Evolutionary conservation across 2,113 vertebrate genomes (phyloP), one percentile per base, ranked within the genome.

Genomic region (Grantiella picta): DNA sequence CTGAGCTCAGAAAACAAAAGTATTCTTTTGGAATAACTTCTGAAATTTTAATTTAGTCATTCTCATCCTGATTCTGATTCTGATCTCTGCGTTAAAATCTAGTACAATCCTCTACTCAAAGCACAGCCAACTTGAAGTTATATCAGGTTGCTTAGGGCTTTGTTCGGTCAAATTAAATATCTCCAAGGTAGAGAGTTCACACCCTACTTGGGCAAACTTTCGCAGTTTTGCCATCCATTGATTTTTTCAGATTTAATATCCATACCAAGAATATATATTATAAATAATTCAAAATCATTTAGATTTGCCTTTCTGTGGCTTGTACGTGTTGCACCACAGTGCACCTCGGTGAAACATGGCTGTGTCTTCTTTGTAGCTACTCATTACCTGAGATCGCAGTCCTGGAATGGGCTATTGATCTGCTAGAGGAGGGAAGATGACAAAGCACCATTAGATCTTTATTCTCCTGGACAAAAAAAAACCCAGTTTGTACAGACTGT

Each of bases 401-500:
- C 45, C n/a, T 70, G 35, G 18, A 70, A 19, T 13, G 52, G 16
- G 59, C 27, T 22, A 70, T 42, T 25, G 31, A 49, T 76, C 49
- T 28, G 15, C 35, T 52, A 22, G 23, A 70, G 36, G 5, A 64
- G 12, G 7, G 38, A 61, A 75, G 44, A 45, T 19, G 13, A 3
- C 49, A 15, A 63, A 40, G 15, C 0, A 1, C 42, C 7, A n/a
- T 73, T n/a, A 63, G 10, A 13, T 20, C 19, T 84, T 69, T 64
- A 18, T 44, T 80, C 11, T 57, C 18, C 42, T 15, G 11, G 22
- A 8, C 2, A 2, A 59, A 64, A 7, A 70, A 64, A 81, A 22
- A n/a, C n/a, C 3, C 31, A 59, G 22, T 40, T 42, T 0, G 0
- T 18, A 64, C 28, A 21, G 12, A 45, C 8, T 52, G 8, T 69